Evolutionary conservation across 2,113 vertebrate genomes (phyloP).

Genomic region (Alligator sinensis): DNA sequence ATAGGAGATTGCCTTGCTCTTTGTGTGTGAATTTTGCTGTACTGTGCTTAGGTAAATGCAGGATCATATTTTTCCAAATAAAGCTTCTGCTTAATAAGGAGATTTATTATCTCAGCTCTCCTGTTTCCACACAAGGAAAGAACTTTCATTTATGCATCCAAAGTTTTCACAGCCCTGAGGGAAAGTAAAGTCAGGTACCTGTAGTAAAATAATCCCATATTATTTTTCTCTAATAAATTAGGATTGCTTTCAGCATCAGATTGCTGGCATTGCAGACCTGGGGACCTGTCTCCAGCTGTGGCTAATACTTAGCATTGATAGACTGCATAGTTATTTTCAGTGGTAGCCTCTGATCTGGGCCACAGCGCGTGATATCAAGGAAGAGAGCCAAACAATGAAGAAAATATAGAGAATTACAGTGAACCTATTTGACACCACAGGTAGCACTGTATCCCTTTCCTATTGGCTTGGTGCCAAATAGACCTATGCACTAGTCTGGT

Average conservation of each 20-base stretch:
- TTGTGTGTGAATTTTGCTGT: neutral
- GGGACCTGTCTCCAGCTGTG: neutral
- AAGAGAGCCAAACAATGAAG: neutral
- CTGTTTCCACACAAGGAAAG: neutral
- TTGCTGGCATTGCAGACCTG: accelerated
- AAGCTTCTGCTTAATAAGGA: neutral
- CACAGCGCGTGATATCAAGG: accelerated
- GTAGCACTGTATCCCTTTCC: neutral
- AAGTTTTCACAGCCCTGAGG: neutral
- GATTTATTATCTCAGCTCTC: neutral
- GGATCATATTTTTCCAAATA: neutral
- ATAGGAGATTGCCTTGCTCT: conserved; percentile 1
- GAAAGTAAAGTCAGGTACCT: neutral
- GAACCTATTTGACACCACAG: accelerated
- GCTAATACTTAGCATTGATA: neutral
- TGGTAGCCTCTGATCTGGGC: accelerated
- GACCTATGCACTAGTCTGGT: accelerated
- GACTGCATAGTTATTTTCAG: neutral
- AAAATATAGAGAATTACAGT: neutral
- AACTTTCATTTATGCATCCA: neutral
- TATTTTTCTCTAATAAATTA: neutral
- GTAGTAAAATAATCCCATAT: neutral
- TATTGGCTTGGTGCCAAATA: neutral
- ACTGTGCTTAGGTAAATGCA: neutral
- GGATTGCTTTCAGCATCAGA: neutral